Percentiles rank a stretch among this genome's conserved stretches.
These are phyloP conservation scores for Emmelina monodactyla DNA, from an alignment of 2,888 invertebrate genomes.

Conservation along the genomic window DNA sequence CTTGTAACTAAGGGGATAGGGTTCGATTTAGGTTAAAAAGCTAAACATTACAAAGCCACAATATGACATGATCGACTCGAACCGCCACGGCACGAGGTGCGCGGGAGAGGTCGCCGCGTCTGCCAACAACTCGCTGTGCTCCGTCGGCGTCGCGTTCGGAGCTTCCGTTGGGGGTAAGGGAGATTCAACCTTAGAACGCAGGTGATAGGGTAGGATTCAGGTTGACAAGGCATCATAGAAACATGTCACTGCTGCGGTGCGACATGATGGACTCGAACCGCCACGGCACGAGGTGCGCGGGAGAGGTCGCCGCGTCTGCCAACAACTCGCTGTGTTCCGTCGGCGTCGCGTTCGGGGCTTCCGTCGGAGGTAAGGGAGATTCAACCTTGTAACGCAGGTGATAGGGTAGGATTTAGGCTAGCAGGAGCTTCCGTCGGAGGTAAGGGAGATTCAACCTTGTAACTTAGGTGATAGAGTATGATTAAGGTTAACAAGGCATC, in stretches of 20 bases:
- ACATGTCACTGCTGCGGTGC: constrained; percentile 97
- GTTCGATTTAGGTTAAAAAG: no score
- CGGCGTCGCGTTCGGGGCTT: constrained; percentile 94
- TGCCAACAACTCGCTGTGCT: constrained; percentile 95
- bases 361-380: constrained; percentile 78
- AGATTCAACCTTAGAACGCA: background rate
- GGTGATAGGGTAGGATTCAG: no score
- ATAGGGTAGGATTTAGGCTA: no score
- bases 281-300: constrained; percentile 94
- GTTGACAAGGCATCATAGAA: no score
- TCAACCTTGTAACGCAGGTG: no score
- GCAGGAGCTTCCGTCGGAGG: no score
- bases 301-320: constrained; percentile 96
- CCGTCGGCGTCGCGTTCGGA: constrained; percentile 95
- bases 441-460: no score
- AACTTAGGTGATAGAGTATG: no score
- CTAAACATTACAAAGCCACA: no score
- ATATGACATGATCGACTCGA: constrained; percentile 96
- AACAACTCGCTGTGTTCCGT: constrained; percentile 97
- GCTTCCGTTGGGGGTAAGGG: constrained; percentile 88
- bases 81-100: constrained; percentile 93
- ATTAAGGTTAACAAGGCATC: no score
- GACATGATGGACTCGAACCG: constrained; percentile 97
- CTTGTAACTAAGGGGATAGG: no score
- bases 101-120: constrained; percentile 98